These are phyloP conservation scores for Phrynocephalus guinanensis DNA, from an alignment of 2,797 vertebrate species.

Conservation along the genomic window DNA sequence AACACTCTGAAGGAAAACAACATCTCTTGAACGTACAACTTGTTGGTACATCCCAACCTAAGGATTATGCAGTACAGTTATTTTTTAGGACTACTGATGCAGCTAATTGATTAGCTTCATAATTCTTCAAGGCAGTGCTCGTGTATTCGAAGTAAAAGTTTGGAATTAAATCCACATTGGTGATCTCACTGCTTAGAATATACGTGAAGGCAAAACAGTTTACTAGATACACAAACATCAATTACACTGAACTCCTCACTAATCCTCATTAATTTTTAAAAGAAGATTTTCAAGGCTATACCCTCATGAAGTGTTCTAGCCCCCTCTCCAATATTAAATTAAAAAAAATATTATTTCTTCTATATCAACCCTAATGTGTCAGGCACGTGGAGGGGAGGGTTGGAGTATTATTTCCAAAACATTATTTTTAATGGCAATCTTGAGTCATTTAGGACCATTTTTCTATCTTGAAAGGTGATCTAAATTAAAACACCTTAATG, in stretches of 20 bases:
- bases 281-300: background rate
- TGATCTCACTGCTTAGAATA: slow-evolving; percentile 52
- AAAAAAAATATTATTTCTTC: too few species aligned
- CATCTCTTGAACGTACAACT: slow-evolving; percentile 21
- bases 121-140: slow-evolving; percentile 47
- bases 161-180: slow-evolving; percentile 49
- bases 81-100: slow-evolving; percentile 18
- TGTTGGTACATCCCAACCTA: slow-evolving; percentile 37
- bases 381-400: too few species aligned
- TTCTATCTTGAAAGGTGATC: too few species aligned
- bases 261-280: rapidly evolving
- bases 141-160: slow-evolving; percentile 43
- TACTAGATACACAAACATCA: slow-evolving; percentile 36
- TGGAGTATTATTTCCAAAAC: too few species aligned
- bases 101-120: slow-evolving; percentile 63
- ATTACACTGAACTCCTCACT: background rate
- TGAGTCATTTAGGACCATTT: too few species aligned
- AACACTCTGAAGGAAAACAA: slow-evolving; percentile 61
- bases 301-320: too few species aligned
- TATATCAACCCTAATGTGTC: too few species aligned
- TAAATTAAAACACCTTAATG: too few species aligned
- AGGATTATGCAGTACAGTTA: slow-evolving; percentile 36
- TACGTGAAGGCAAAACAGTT: slow-evolving; percentile 5
- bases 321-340: too few species aligned
- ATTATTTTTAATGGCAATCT: too few species aligned